Evolutionary conservation across 2,113 vertebrate genomes (phyloP).

Genomic region (Prionailurus viverrinus): DNA sequence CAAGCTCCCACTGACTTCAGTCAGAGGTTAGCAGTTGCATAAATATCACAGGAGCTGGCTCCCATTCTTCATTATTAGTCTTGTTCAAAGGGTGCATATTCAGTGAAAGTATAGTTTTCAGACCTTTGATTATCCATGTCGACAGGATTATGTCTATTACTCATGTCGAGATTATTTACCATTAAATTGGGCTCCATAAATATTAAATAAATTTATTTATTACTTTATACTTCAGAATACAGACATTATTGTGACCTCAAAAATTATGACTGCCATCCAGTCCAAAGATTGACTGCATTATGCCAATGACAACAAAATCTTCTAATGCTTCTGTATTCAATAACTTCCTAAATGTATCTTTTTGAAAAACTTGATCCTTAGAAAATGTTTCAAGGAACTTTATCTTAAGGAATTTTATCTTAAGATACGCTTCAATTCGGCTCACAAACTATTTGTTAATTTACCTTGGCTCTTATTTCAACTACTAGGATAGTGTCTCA

Average conservation of each 20-base stretch:
- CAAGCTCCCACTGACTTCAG: slow-evolving; percentile 75
- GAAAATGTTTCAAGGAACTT: slow-evolving; percentile 38
- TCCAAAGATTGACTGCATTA: not conserved
- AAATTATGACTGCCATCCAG: not conserved
- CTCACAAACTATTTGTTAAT: slow-evolving; percentile 25
- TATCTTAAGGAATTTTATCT: not conserved
- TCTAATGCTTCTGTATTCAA: not conserved
- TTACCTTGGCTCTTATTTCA: slow-evolving; percentile 10
- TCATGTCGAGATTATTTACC: not conserved
- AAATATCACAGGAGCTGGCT: slow-evolving; percentile 59
- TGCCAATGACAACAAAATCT: not conserved
- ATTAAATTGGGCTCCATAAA: not conserved
- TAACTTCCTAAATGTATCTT: not conserved
- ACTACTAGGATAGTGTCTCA: not conserved
- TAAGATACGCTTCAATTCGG: not conserved
- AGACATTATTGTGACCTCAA: not conserved
- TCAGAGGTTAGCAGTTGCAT: slow-evolving; percentile 67
- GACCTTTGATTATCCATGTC: not conserved
- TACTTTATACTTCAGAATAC: not conserved
- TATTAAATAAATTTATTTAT: not conserved
- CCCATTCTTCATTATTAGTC: not conserved
- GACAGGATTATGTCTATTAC: not conserved
- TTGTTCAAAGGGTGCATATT: slow-evolving; percentile 8
- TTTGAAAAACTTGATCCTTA: not conserved
- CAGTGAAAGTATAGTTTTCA: slow-evolving; percentile 16